Evolutionary conservation across 2,888 invertebrate species (phyloP).

Genomic region (Physocephala rufipes): DNA sequence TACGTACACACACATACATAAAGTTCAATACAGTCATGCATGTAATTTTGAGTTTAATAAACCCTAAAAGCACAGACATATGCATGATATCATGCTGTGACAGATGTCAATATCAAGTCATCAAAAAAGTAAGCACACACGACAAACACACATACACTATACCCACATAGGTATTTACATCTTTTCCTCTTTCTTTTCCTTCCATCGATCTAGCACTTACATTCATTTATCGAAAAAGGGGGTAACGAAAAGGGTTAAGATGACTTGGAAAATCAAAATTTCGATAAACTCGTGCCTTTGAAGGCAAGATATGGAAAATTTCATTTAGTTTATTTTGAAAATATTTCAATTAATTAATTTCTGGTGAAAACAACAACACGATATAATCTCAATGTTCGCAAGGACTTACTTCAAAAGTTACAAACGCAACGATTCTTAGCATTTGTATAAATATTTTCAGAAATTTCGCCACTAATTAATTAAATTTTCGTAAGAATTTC

Average conservation of each 20-base stretch:
- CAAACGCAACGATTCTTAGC: too few relatives aligned
- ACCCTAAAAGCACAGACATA: too few relatives aligned
- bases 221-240: background rate
- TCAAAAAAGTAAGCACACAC: constrained; percentile 8
- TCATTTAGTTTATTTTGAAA: constrained; percentile 4
- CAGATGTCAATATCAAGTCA: constrained; percentile 24
- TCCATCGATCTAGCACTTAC: background rate
- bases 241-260: constrained; percentile 7
- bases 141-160: background rate
- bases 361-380: background rate
- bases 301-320: background rate
- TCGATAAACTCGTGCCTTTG: background rate
- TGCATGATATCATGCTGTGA: constrained; percentile 27
- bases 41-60: background rate
- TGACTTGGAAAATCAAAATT: background rate
- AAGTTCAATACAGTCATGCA: background rate
- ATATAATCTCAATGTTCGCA: background rate
- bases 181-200: too few relatives aligned
- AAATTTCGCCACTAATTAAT: constrained; percentile 25
- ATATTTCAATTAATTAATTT: constrained; percentile 31
- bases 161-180: too few relatives aligned
- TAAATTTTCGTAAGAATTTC: constrained; percentile 29
- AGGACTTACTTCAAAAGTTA: too few relatives aligned
- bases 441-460: background rate
- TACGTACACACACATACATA: background rate